Base-by-base conservation (phyloP, 64 coral and sea anemone genomes). In the Actinia tenebrosa region DNA sequence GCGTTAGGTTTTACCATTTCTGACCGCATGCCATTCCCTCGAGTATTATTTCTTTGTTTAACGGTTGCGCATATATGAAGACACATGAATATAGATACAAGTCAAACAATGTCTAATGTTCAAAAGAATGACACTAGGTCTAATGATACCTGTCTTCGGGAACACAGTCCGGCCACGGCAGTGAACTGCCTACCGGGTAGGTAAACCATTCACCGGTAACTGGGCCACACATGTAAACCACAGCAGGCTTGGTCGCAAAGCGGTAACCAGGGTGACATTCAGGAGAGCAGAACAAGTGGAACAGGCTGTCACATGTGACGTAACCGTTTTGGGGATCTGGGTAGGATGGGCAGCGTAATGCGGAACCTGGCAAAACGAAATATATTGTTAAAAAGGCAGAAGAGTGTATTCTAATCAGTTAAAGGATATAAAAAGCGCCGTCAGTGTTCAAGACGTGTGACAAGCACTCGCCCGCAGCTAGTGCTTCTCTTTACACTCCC, bases 141-240 rank as follows among this genome's bases (percentile, higher is more conserved):
- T 0, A 37, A 37, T 37, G 47, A 26, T 92, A 95, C 94, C 94
- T 78, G 16, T 90, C 52, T 37, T 80, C 86, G 10, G 66, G 89
- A 23, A 88, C 19, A 55, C 94, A 96, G 81, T 96, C 88, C 1
- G 94, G 94, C 94, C 94, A 96, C 8, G 94, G 94, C 3, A 96
- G 22, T 5, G 20, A 53, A 15, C 75, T 62, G 43, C 85, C 85
- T 60, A 44, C 69, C 18, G 94, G 94, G 20, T 96, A 96, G 0
- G 94, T 93, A 58, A 90, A 96, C 94, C 94, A 96, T 75, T 84
- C 83, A 45, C 88, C 91, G 17, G 84, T 96, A 5, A 92, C 17
- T 22, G 94, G 94, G 4, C 91, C 91, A 16, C 94, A 96, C 88
- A 96, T 96, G 80, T 96, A 96, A 14, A 96, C 91, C 3, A 96